Base-by-base conservation (phyloP, 2,113 vertebrate genomes). In the Hymenochirus boettgeri region DNA sequence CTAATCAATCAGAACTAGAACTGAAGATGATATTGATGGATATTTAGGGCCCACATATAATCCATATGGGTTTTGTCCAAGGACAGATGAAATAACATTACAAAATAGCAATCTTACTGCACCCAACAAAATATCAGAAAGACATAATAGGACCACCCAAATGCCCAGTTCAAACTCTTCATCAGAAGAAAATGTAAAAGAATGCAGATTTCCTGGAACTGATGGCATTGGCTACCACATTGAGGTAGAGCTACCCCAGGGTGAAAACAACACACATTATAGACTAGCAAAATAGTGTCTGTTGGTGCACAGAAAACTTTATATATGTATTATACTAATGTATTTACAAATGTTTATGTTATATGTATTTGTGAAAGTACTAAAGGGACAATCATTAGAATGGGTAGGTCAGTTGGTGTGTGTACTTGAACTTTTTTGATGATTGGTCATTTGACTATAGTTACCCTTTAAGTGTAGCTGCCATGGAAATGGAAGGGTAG, bases 41-140 rank as follows among this genome's bases (percentile, higher is more conserved):
- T 19, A 57, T 1, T 6, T 73, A 54, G 24, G 17, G 12, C 79
- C 80, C 0, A 83, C 83, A 26, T 0, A 78, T 1, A 76, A 47
- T n/a, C 53, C 71, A 23, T 85, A 82, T 73, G 81, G 9, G 70
- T 86, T 74, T 61, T 85, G 82, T 12, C 75, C 82, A 0, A 0
- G 64, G 6, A 72, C 82, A 0, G 61, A 76, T 62, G 72, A 23
- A 47, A 37, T 75, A 12, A 80, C 75, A 23, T 73, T 12, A n/a
- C 64, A 75, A 15, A 71, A 75, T 22, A 5, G 62, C 0, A 83
- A 75, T 1, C 70, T 71, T 2, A 78, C 74, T 15, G 33, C 33
- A 35, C 83, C 76, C 7, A 76, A 74, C 29, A 69, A 77, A 9
- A 24, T 72, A 0, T 0, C 61, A 0, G 80, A 79, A 17, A 84